Evolutionary conservation across 23 tunicate genomes (phyloP), one percentile per base, ranked within the genome.

Genomic region (Botrylloides violaceus): DNA sequence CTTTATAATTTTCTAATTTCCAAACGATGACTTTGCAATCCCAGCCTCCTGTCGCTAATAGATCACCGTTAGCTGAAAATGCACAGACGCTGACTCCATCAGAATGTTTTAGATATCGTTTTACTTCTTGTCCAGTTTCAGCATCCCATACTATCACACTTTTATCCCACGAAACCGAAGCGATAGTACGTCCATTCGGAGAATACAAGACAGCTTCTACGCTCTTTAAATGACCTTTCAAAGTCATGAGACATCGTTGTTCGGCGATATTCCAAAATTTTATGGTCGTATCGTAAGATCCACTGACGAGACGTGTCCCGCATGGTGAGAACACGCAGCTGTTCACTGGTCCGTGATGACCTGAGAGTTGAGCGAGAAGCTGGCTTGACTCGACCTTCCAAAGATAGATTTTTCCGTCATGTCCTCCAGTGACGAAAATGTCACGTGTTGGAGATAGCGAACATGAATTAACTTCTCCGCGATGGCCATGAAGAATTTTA

Each of bases 11-110:
- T 28, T 71, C 77, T 2, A 82, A 32, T 23, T 66, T 82, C 97
- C 97, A 90, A 5, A 90, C 79, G 3, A 75, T 65, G 23, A 90
- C 81, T 3, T 18, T 26, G 24, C 58, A 65, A 61, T 90, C 97
- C 97, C 97, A 90, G 34, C 97, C 83, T 3, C 97, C 97, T 26
- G 85, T 83, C 33, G 92, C 97, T 18, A 90, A 28, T 30, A 66
- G 20, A 18, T 47, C 27, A 25, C 70, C 60, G 34, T 48, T 18
- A 36, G 27, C 34, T 9, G 96, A 81, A 83, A 90, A 90, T 28
- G 76, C 29, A 75, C 97, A 90, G 24, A 79, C 21, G 32, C 81
- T 90, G 3, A 90, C 97, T 32, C 97, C 73, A 62, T 76, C 81
- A 6, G 68, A 34, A 62, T 90, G 97, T 49, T 81, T 84, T 1